These are phyloP conservation scores for Mastigias papua DNA, from an alignment of 30 jellyfish, hydroid and myxozoan species.

Conservation along the genomic window DNA sequence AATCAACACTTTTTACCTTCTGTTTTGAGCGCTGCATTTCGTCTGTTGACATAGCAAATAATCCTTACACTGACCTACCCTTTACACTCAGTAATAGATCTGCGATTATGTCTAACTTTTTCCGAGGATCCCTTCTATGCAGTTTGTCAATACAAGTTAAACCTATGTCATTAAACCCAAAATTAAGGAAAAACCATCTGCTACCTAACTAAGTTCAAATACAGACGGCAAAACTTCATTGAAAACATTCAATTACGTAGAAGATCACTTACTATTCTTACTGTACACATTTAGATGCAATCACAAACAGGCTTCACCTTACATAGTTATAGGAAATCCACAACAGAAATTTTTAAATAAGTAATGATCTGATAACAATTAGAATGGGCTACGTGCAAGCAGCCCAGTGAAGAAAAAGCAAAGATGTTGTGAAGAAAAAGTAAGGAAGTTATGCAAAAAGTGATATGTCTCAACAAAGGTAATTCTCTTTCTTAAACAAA, in stretches of 20 bases:
- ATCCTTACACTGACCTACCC: no score
- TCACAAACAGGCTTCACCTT: not conserved
- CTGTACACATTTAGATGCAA: not conserved
- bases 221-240: not conserved
- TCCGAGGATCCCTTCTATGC: no score
- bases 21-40: not conserved
- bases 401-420: not conserved
- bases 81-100: no score
- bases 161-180: not conserved
- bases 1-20: not conserved
- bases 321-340: not conserved
- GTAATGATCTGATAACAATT: not conserved
- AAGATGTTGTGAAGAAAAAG: no score
- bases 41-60: no score
- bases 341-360: not conserved
- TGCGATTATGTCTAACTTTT: no score
- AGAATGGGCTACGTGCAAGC: not conserved
- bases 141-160: no score
- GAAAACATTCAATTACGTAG: not conserved
- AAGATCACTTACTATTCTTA: not conserved
- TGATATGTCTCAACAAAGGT: no score
- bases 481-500: no score
- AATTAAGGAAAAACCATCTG: not conserved
- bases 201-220: not conserved
- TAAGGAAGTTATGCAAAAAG: no score